A percentile compares a stretch with the other conserved stretches of the same genome.
Conservation (phyloP, 2,888 invertebrate species). For the Ferrisia virgata region DNA sequence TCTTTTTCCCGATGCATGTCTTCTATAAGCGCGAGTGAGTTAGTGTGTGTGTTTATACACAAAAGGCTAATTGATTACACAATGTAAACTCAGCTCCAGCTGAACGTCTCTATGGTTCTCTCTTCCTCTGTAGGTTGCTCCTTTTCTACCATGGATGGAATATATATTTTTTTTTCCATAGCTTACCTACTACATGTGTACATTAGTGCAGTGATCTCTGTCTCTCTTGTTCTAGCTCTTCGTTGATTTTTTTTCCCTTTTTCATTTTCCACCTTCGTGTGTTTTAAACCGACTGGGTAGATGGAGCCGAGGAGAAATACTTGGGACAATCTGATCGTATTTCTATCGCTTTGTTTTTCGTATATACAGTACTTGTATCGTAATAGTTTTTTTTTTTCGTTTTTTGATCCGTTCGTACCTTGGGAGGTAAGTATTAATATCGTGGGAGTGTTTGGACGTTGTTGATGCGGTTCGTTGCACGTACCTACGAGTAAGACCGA, state of each 20-base stretch:
- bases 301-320: background rate
- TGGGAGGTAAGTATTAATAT: background rate
- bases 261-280: background rate
- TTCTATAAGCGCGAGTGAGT: background rate
- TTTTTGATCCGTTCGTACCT: background rate
- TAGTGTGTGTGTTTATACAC: background rate
- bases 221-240: background rate
- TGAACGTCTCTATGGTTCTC: background rate
- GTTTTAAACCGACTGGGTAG: background rate
- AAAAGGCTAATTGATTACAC: slow-evolving; percentile 25
- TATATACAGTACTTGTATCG: background rate
- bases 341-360: background rate
- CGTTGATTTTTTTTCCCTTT: background rate
- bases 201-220: too few species aligned
- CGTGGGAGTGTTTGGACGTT: background rate
- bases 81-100: slow-evolving; percentile 16
- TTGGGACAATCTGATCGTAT: background rate
- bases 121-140: background rate
- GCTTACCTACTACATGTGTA: background rate
- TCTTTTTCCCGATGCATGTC: background rate
- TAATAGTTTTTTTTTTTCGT: background rate
- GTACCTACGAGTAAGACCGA: background rate
- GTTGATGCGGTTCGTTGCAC: background rate
- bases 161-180: background rate
- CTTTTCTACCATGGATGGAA: background rate